Evolutionary conservation across 2,888 invertebrate species (phyloP), one percentile per base, ranked within the genome.

Genomic region (Agriopis aurantiaria): DNA sequence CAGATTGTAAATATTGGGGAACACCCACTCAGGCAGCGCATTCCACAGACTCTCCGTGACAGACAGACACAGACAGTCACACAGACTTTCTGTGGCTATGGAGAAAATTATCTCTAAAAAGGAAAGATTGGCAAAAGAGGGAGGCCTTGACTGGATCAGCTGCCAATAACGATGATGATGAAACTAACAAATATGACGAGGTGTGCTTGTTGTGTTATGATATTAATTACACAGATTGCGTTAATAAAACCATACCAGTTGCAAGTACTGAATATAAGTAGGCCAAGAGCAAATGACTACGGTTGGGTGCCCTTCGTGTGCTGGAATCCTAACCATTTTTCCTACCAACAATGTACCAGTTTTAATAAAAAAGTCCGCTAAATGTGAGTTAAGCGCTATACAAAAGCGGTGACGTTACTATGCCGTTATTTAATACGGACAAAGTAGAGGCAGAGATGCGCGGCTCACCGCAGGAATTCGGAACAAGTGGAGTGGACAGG

Each of bases 381-480:
- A 53, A 53, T 14, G 33, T 40, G 17, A 48, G n/a, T 2, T 9
- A 9, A 51, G 8, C 51, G 51, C 33, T 53, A 33, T 12, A 5
- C 1, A 33, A 53, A 53, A 40, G 11, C 52, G 1, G 53, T 40
- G n/a, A 12, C 33, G 33, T 53, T 11, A 53, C n/a, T 11, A 33
- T 12, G 53, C 52, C 52, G 23, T 53, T 33, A 23, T 40, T 49
- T 7, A n/a, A n/a, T n/a, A 49, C 8, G n/a, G 5, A n/a, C n/a
- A 10, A 55, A 49, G 49, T 43, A 43, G 14, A 33, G 2, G 49
- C 48, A 46, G 56, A 56, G 61, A 23, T 8, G 3, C n/a, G 49
- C 33, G 40, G 58, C 40, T 58, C 49, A 63, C 68, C 68, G 52
- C 64, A 64, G 55, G 68, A 64, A 64, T 59, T 8, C 56, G 33